Conservation (phyloP, 2,797 vertebrate genomes). For the Hydrophis major region DNA sequence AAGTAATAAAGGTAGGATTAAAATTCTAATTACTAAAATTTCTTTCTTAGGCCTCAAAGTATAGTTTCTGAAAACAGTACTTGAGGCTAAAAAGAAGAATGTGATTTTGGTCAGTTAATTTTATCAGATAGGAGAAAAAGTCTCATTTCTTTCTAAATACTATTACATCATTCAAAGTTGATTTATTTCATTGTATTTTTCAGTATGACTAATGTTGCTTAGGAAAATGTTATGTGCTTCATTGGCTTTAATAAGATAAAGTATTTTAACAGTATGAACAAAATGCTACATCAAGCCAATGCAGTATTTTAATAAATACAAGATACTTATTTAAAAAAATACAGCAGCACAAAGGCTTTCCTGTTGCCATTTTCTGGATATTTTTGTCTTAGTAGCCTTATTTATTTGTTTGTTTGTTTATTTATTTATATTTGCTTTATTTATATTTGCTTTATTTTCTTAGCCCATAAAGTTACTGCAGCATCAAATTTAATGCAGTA, state of each 20-base stretch:
- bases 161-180: not conserved
- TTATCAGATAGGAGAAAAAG: rapidly evolving
- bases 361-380: not conserved
- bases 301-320: not conserved
- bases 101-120: not conserved
- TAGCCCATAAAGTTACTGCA: not conserved
- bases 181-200: not conserved
- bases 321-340: not conserved
- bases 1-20: too few species aligned
- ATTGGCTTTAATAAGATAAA: not conserved
- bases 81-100: not conserved
- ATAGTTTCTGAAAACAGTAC: not conserved
- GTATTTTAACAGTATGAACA: not conserved
- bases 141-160: not conserved
- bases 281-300: not conserved
- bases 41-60: not conserved
- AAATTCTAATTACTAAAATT: too few species aligned
- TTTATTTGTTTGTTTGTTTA: not conserved
- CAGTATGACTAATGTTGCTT: not conserved
- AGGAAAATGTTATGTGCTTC: not conserved
- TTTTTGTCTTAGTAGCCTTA: not conserved
- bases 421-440: not conserved
- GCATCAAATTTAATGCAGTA: not conserved
- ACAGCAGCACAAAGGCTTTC: not conserved
- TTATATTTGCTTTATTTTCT: not conserved